Base-by-base conservation (phyloP, 2,113 vertebrate genomes). In the Nesoenas mayeri region DNA sequence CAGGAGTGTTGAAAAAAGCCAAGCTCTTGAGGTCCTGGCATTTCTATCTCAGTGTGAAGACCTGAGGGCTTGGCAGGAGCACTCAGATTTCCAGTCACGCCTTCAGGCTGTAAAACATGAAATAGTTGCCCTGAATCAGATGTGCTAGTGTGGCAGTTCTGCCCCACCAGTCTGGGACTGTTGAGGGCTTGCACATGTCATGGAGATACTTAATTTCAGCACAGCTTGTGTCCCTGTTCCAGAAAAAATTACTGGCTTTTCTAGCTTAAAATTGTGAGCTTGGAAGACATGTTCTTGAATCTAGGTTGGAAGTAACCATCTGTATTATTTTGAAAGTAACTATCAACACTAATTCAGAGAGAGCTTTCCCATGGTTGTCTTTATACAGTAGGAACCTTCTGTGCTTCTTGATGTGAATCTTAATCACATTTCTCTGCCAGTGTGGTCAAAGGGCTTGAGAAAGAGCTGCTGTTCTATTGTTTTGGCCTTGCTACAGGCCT, bases 381-480 rank as follows among this genome's bases (percentile, higher is more conserved):
- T 91, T 88, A 32, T 88, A 74, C 61, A 58, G 38, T 86, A 48
- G 73, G 95, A 94, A 93, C 66, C 73, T 31, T 57, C 70, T 69
- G 34, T 86, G 86, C 69, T 95, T 95, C 92, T 96, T 91, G 85
- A 61, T 80, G 77, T 78, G 90, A 91, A 88, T 96, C 65, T 94
- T 92, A 96, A 97, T 96, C 72, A 47, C 48, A 8, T 92, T 96
- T 88, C 64, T 93, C 79, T 96, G 88, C 65, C 92, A 86, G 69
- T 57, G 16, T 88, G 79, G 88, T 96, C 88, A 93, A 71, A 92
- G 65, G 77, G 72, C 85, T 95, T 96, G 95, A 93, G 93, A 97
- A 94, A 83, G 93, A 84, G 61, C 88, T 86, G 88, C 79, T 86
- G 53, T 74, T 88, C 47, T 79, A 85, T 90, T 93, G 79, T 86